Percentiles rank a stretch among this genome's conserved stretches.
Evolutionary conservation across 2,797 vertebrate species (phyloP).

Genomic region (Esox lucius): DNA sequence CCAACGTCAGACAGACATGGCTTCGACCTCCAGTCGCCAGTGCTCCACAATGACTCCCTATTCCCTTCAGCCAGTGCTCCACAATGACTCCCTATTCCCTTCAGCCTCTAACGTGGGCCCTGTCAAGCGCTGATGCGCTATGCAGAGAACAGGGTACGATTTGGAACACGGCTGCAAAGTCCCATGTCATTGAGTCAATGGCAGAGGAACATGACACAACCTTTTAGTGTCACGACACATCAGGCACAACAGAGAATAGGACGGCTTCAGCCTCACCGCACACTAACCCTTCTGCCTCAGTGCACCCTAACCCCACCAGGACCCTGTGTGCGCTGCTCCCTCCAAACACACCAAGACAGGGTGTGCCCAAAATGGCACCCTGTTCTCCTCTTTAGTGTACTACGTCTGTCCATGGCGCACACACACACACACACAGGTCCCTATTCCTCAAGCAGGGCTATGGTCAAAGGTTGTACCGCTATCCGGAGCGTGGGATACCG

Average conservation of each 20-base stretch:
- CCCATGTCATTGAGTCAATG: constrained; percentile 91
- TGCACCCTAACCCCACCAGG: constrained; percentile 78
- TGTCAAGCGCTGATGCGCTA: too few relatives aligned
- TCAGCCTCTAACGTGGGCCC: too few relatives aligned
- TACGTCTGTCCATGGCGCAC: constrained; percentile 22
- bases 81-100: too few relatives aligned
- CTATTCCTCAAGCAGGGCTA: too few relatives aligned
- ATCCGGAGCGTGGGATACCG: too few relatives aligned
- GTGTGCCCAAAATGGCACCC: too few relatives aligned
- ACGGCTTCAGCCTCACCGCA: constrained; percentile 63
- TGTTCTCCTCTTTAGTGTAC: constrained; percentile 42
- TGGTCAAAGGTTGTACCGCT: too few relatives aligned
- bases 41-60: too few relatives aligned
- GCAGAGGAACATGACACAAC: constrained; percentile 92
- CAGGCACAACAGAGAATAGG: constrained; percentile 82
- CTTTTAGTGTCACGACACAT: constrained; percentile 89
- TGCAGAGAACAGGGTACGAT: constrained; percentile 19
- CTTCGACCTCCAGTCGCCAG: too few relatives aligned
- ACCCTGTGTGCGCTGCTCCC: constrained; percentile 72
- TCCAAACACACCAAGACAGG: too few relatives aligned
- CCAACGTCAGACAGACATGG: constrained; percentile 62
- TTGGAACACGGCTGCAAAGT: constrained; percentile 80
- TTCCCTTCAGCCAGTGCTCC: too few relatives aligned
- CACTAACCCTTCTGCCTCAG: constrained; percentile 74
- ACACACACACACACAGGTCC: not conserved